phyloP scores from a whole-genome alignment of 2,797 vertebrate species.

The Strix occidentalis region DNA sequence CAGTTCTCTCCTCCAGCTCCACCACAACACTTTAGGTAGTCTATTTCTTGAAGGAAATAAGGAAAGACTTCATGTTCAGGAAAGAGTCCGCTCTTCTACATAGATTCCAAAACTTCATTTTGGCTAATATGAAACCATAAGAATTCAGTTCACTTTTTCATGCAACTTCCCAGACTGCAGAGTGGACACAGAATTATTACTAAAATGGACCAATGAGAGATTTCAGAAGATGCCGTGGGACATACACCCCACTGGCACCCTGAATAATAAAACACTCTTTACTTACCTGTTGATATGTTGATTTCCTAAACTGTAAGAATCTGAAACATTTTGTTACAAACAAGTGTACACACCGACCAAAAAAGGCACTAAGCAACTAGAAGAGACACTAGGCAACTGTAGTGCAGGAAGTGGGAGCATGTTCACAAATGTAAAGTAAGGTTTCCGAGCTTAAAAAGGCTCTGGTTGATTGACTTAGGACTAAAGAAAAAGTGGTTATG shows the following conservation, averaged over 20 bases:
- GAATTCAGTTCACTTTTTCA: neutral
- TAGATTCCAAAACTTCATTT: neutral
- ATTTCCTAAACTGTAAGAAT: neutral
- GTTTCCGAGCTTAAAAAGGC: neutral
- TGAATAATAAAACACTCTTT: neutral
- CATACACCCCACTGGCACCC: neutral
- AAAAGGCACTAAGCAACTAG: neutral
- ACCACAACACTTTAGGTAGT: neutral
- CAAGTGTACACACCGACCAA: neutral
- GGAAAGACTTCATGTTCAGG: neutral
- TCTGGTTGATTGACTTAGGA: neutral
- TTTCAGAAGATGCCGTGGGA: neutral
- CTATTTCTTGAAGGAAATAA: neutral
- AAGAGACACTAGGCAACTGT: neutral
- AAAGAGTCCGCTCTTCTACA: neutral
- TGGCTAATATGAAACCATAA: neutral
- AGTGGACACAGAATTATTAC: neutral
- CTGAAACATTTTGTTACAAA: neutral
- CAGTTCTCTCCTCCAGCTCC: neutral
- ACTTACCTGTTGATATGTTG: neutral
- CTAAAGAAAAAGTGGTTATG: neutral
- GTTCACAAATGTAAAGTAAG: neutral
- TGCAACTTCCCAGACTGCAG: neutral
- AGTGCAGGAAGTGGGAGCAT: neutral
- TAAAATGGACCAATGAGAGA: neutral